These are phyloP conservation scores for Danio choprae DNA, from an alignment of 2,797 vertebrate species.

Conservation along the genomic window DNA sequence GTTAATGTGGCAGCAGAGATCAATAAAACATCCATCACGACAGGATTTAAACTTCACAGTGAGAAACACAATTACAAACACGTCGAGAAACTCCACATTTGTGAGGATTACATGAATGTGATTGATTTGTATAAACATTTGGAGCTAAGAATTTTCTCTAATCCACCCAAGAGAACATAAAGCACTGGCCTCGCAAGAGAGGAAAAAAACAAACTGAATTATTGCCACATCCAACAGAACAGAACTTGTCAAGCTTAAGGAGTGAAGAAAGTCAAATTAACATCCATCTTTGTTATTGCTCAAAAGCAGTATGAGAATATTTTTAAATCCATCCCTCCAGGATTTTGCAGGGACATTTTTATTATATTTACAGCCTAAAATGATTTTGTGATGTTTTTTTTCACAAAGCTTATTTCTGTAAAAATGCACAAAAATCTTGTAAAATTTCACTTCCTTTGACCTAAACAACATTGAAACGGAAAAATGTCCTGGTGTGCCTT, in stretches of 20 bases:
- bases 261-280: not conserved
- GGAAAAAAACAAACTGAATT: not conserved
- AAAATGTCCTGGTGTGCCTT: too few species aligned
- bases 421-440: too few species aligned
- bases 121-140: slow-evolving; percentile 22
- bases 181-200: not conserved
- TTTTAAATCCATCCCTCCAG: too few species aligned
- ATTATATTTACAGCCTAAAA: too few species aligned
- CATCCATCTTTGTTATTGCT: not conserved
- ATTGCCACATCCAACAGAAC: not conserved
- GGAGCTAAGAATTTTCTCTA: not conserved
- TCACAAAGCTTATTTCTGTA: too few species aligned
- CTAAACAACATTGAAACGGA: too few species aligned
- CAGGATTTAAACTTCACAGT: not conserved
- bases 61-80: slow-evolving; percentile 9
- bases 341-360: too few species aligned
- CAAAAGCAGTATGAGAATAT: not conserved
- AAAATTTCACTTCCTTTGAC: too few species aligned
- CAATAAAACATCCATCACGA: slow-evolving; percentile 16
- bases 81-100: not conserved
- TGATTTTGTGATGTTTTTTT: too few species aligned
- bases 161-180: not conserved
- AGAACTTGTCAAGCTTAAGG: not conserved
- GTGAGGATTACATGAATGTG: not conserved
- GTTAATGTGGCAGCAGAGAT: not conserved